phyloP scores from a whole-genome alignment of 2,888 invertebrate genomes.

The Augochlorella aurata region DNA sequence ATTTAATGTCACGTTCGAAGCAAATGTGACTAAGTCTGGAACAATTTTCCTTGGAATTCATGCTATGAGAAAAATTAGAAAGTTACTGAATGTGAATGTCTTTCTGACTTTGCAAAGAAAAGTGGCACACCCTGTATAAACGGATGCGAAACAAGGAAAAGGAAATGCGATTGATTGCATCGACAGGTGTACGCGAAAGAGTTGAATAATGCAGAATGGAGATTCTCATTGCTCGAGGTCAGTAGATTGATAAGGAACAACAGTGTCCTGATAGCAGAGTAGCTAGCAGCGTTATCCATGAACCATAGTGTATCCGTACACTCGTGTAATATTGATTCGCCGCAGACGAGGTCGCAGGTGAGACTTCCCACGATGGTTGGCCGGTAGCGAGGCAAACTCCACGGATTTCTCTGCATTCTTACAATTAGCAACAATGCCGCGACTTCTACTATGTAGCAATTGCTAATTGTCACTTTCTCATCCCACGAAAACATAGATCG shows the following conservation, averaged over 20 bases:
- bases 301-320: slow-evolving; percentile 47
- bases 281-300: slow-evolving; percentile 47
- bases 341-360: slow-evolving; percentile 76
- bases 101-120: not conserved
- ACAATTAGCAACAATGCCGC: slow-evolving; percentile 17
- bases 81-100: too few species aligned
- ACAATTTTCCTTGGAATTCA: too few species aligned
- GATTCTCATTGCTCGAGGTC: slow-evolving; percentile 11
- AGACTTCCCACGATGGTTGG: slow-evolving; percentile 74
- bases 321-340: slow-evolving; percentile 73
- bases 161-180: not conserved
- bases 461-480: not conserved
- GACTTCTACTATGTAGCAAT: not conserved
- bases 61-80: too few species aligned
- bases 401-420: slow-evolving; percentile 51
- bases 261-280: slow-evolving; percentile 27
- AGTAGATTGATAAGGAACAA: slow-evolving; percentile 16
- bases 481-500: not conserved
- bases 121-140: too few species aligned
- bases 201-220: not conserved
- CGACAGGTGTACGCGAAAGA: not conserved
- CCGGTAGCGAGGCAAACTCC: slow-evolving; percentile 51
- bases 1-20: too few species aligned
- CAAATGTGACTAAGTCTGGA: too few species aligned
- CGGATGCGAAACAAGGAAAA: not conserved